Base-by-base conservation (phyloP, 1,140 invertebrate species). In the Rhagoletis pomonella region DNA sequence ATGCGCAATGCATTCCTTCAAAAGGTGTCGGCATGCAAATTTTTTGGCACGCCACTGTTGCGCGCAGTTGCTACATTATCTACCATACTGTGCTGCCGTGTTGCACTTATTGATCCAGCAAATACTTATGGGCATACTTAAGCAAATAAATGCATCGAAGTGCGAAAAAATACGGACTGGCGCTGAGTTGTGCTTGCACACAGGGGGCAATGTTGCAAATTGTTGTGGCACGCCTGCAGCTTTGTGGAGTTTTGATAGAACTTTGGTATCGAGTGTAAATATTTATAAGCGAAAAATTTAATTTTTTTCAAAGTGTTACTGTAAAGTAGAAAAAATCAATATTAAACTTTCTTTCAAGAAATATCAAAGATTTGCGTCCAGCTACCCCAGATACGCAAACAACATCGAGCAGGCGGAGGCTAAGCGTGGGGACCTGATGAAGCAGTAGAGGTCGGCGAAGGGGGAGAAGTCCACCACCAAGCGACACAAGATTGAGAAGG, bases 91-190 rank as follows among this genome's bases (percentile, higher is more conserved):
- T 42, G 7, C 39, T 60, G 55, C 50, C 4, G 9, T 39, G 42
- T n/a, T 81, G 59, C 85, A 86, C 47, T 64, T 62, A 86, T 86
- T 67, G 85, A 65, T 64, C 85, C 67, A 50, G 42, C 84, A 81
- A 81, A 81, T 81, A 86, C 67, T 47, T 73, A 73, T 73, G 67
- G 67, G 67, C 67, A 73, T 73, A 73, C 67, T 73, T 73, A 73
- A 73, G 67, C 55, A 86, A 86, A 60, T 86, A 86, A 86, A 86
- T 86, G 84, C 58, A 62, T 81, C 47, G 59, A 85, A 62, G 60
- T 62, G 84, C 58, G 60, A 85, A 85, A 85, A 86, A 65, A 47
- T 86, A 90, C 60, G 84, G 84, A 85, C 84, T 85, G 59, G 58
- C 84, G 84, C 84, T 85, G 84, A 55, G 73, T 29, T 81, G 19